phyloP scores from a whole-genome alignment of 35 echinoderm and acorn worm genomes.

The Hemicentrotus pulcherrimus region DNA sequence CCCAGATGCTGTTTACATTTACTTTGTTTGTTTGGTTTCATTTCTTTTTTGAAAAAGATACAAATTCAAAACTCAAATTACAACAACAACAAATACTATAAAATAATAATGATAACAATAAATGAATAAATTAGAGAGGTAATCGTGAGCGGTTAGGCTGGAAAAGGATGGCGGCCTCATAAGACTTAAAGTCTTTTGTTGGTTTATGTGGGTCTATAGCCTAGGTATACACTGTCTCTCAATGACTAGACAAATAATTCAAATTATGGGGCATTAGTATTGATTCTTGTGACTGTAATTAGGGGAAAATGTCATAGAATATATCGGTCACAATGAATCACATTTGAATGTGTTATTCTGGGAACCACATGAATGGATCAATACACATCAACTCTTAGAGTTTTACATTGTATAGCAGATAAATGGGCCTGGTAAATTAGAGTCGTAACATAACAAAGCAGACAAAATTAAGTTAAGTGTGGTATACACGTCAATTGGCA shows the following conservation, averaged over 20 bases:
- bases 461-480: neutral
- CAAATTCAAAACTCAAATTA: too few species aligned
- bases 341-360: neutral
- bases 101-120: too few species aligned
- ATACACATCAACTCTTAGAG: neutral
- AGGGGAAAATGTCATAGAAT: neutral
- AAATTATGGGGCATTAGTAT: neutral
- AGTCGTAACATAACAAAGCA: neutral
- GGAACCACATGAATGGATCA: neutral
- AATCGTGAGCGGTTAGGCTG: too few species aligned
- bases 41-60: too few species aligned
- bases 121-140: too few species aligned
- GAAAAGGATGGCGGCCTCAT: too few species aligned
- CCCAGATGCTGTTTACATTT: too few species aligned
- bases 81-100: too few species aligned
- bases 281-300: neutral
- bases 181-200: too few species aligned
- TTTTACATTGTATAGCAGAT: neutral
- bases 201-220: too few species aligned
- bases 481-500: neutral
- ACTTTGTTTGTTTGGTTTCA: too few species aligned
- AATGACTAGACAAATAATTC: neutral
- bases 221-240: neutral
- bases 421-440: neutral
- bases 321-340: neutral